phyloP scores from a whole-genome alignment of 2,113 vertebrate species.

The Grammomys dolichurus region DNA sequence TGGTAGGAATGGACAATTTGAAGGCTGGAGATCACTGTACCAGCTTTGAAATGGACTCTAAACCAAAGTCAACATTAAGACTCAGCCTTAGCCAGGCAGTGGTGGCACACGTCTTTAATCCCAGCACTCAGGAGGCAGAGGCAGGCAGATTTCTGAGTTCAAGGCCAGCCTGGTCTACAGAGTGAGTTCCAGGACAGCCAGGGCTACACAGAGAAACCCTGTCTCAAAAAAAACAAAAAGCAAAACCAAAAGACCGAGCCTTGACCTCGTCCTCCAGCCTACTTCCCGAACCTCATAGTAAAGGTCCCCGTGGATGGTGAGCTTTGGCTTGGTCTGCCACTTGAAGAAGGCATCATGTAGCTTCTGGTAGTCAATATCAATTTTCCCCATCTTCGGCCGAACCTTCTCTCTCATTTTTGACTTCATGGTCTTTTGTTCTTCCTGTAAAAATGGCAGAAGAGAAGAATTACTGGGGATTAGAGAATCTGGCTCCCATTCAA shows the following conservation, averaged over 20 bases:
- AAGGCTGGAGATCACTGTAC: background rate
- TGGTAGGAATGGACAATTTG: background rate
- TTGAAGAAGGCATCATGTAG: conserved; percentile 98
- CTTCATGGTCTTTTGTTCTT: conserved; percentile 97
- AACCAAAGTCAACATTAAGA: background rate
- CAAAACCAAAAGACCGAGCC: background rate
- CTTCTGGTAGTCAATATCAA: conserved; percentile 98
- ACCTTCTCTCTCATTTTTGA: conserved; percentile 99
- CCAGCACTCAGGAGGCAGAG: too few species aligned
- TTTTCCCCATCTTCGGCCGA: conserved; percentile 97
- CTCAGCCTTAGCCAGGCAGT: background rate
- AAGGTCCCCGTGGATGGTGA: conserved; percentile 96
- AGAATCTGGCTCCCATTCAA: background rate
- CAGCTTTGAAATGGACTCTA: background rate
- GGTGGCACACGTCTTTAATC: too few species aligned
- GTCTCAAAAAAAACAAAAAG: too few species aligned
- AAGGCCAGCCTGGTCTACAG: too few species aligned
- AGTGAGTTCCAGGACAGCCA: too few species aligned
- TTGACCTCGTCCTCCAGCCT: too few species aligned
- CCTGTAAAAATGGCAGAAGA: conserved; percentile 82
- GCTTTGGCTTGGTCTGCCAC: conserved; percentile 97
- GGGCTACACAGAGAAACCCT: too few species aligned
- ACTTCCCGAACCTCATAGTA: conserved; percentile 92
- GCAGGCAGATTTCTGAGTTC: too few species aligned
- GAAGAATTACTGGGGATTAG: background rate